Evolutionary conservation across 2,888 invertebrate genomes (phyloP).

Genomic region (Ormia ochracea): DNA sequence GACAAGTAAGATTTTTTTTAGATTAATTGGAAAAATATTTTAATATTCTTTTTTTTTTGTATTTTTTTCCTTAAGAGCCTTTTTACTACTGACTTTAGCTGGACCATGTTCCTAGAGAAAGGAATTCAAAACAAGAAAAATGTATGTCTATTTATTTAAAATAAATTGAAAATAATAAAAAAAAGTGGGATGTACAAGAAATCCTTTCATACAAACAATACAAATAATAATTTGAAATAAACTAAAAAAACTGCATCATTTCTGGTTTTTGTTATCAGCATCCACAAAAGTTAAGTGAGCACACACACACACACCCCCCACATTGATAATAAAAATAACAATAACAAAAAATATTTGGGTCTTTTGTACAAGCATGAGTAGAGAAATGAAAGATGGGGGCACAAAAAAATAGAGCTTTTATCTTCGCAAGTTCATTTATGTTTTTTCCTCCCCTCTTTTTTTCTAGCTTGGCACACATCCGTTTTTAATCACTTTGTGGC

Average conservation of each 20-base stretch:
- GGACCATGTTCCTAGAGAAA: too few species aligned
- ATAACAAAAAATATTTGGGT: neutral
- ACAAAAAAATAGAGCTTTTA: neutral
- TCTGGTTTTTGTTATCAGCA: neutral
- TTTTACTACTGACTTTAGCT: too few species aligned
- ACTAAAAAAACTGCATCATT: neutral
- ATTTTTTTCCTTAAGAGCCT: too few species aligned
- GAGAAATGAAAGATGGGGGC: neutral
- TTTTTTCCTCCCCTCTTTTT: neutral
- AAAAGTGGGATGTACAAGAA: conserved; percentile 23
- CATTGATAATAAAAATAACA: too few species aligned
- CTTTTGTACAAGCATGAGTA: neutral
- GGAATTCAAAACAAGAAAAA: neutral
- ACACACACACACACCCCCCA: neutral
- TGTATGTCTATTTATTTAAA: conserved; percentile 42
- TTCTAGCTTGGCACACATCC: conserved; percentile 41
- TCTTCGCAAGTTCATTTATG: neutral
- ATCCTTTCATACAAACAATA: neutral
- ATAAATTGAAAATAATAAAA: conserved; percentile 41
- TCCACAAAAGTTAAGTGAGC: neutral
- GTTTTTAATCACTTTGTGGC: conserved; percentile 58
- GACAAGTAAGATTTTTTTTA: too few species aligned
- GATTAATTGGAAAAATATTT: too few species aligned
- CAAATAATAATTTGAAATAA: neutral
- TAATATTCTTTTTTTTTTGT: too few species aligned